Conservation (phyloP, 2,888 invertebrate species). For the Chymomyza amoena region DNA sequence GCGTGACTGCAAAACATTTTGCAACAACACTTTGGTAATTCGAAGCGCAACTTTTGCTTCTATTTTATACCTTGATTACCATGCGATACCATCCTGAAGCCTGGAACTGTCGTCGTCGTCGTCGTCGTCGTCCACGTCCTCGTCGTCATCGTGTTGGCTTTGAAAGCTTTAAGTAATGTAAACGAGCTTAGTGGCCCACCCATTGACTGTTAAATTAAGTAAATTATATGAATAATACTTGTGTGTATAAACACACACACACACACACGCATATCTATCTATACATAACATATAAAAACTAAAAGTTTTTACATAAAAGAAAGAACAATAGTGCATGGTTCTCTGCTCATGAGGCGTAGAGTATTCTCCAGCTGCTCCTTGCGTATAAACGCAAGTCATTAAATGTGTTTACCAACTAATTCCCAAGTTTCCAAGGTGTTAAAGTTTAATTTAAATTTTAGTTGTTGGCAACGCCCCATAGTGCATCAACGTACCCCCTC, state of each 20-base stretch:
- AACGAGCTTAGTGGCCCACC: background rate
- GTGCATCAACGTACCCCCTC: background rate
- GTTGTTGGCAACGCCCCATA: background rate
- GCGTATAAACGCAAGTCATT: slow-evolving; percentile 9
- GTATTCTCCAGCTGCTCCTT: background rate
- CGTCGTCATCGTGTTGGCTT: background rate
- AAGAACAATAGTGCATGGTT: background rate
- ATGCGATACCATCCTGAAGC: background rate
- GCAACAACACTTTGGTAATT: background rate
- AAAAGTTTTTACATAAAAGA: background rate
- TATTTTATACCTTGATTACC: background rate
- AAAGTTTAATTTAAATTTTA: slow-evolving; percentile 21
- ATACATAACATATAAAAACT: background rate
- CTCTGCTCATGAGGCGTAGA: background rate
- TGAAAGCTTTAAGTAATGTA: background rate
- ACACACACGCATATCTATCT: no score
- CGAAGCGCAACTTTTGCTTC: background rate
- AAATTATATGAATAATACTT: background rate
- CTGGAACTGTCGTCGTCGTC: no score
- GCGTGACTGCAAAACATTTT: background rate
- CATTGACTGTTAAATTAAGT: background rate
- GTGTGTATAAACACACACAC: background rate
- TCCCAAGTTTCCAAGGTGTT: slow-evolving; percentile 18
- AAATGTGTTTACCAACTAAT: slow-evolving; percentile 19
- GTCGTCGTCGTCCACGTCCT: no score